These are phyloP conservation scores for Folsomia candida DNA, from an alignment of 2,888 invertebrate species.

Conservation along the genomic window DNA sequence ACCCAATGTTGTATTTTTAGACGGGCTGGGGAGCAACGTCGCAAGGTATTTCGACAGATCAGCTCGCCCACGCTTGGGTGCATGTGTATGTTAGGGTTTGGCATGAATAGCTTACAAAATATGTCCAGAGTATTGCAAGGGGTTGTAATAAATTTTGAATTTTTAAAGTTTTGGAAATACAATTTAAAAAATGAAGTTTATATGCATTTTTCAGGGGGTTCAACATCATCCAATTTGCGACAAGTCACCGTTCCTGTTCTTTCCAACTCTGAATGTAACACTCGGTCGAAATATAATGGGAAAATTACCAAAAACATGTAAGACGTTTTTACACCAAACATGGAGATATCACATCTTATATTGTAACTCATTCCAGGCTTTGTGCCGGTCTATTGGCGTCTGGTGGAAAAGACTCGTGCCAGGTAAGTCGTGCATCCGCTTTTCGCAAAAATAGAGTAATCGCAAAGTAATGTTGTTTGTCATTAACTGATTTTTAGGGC, in stretches of 20 bases:
- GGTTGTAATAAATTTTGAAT: too few relatives aligned
- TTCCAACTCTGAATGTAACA: conserved; percentile 67
- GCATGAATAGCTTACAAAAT: too few relatives aligned
- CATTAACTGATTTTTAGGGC: conserved; percentile 12
- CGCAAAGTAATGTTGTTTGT: conserved; percentile 1
- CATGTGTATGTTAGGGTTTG: too few relatives aligned
- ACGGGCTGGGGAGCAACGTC: conserved; percentile 40
- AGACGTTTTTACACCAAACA: background rate
- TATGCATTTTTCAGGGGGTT: too few relatives aligned
- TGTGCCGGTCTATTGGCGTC: conserved; percentile 30
- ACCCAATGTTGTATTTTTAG: background rate
- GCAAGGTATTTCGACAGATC: conserved; percentile 27
- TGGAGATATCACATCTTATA: conserved; percentile 7
- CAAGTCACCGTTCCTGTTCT: conserved; percentile 79
- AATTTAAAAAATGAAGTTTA: too few relatives aligned
- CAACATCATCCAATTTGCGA: conserved; percentile 65
- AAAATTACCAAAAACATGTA: conserved; percentile 46
- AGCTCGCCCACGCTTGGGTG: too few relatives aligned
- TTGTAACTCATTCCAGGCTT: background rate
- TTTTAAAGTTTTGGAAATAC: too few relatives aligned
- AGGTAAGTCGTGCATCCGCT: conserved; percentile 15
- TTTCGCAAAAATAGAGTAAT: background rate
- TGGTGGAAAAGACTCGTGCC: conserved; percentile 40
- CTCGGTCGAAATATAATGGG: conserved; percentile 35
- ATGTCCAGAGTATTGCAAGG: too few relatives aligned